Evolutionary conservation across 2,113 vertebrate species (phyloP).

Genomic region (Nannospalax galili): DNA sequence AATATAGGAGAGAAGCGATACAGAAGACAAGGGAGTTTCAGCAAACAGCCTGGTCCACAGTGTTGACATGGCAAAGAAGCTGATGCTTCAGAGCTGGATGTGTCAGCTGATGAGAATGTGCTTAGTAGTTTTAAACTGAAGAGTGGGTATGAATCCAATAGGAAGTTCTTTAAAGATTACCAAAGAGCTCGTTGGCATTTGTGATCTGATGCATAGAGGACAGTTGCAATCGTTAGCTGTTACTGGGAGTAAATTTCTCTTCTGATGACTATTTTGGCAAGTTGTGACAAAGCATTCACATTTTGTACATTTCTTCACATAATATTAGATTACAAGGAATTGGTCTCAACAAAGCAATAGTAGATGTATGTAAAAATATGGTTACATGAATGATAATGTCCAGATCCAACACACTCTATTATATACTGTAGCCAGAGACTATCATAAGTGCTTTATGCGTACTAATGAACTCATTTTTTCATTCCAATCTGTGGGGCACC

Average conservation of each 20-base stretch:
- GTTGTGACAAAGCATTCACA: neutral
- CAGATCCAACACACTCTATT: neutral
- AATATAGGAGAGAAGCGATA: neutral
- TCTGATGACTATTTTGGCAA: conserved; percentile 1
- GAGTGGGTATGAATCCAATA: neutral
- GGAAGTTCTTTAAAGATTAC: neutral
- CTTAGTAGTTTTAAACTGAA: neutral
- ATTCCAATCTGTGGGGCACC: neutral
- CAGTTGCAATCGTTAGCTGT: neutral
- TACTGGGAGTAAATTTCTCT: neutral
- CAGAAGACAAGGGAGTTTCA: neutral
- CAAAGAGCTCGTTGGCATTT: neutral
- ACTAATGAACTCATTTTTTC: neutral
- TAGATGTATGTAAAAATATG: neutral
- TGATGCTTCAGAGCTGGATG: neutral
- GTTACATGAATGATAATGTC: neutral
- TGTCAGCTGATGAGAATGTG: neutral
- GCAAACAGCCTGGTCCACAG: neutral
- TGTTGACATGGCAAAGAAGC: neutral
- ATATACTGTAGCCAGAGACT: neutral
- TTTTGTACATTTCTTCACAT: neutral
- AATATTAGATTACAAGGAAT: neutral
- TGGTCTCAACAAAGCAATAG: neutral
- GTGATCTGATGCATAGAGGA: neutral
- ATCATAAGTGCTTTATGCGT: neutral